A percentile compares a stretch with the other conserved stretches of the same genome.
phyloP scores from a whole-genome alignment of 2,797 vertebrate genomes.

The Momotus momota region DNA sequence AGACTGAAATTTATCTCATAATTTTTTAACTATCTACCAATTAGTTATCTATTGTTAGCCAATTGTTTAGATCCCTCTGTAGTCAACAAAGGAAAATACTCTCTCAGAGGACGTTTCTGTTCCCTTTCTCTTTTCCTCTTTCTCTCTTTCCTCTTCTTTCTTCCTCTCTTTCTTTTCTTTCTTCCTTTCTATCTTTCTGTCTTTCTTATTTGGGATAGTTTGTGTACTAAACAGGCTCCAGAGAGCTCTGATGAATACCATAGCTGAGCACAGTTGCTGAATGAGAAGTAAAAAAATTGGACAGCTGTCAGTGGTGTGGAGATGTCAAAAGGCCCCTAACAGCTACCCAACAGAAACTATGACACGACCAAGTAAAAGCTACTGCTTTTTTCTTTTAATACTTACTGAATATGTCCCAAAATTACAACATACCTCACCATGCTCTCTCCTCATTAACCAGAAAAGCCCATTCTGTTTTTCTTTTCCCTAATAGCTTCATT shows the following conservation, averaged over 20 bases:
- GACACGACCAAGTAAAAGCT: neutral
- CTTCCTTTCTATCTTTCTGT: neutral
- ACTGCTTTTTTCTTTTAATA: neutral
- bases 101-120: neutral
- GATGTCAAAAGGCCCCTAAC: neutral
- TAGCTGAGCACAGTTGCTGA: neutral
- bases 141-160: too few species aligned
- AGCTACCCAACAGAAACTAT: neutral
- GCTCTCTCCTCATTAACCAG: neutral
- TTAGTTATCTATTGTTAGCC: neutral
- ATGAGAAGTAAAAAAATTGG: neutral
- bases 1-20: neutral
- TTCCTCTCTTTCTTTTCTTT: neutral
- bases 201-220: neutral
- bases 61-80: neutral
- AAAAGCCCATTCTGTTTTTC: neutral
- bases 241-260: neutral
- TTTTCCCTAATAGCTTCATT: neutral
- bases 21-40: neutral
- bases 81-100: neutral
- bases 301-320: neutral
- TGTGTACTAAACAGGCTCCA: neutral
- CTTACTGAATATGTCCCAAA: neutral
- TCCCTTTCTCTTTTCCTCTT: neutral
- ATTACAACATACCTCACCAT: neutral